A percentile compares a stretch with the other conserved stretches of the same genome.
phyloP scores from a whole-genome alignment of 2,113 vertebrate genomes.

The Burhinus oedicnemus region DNA sequence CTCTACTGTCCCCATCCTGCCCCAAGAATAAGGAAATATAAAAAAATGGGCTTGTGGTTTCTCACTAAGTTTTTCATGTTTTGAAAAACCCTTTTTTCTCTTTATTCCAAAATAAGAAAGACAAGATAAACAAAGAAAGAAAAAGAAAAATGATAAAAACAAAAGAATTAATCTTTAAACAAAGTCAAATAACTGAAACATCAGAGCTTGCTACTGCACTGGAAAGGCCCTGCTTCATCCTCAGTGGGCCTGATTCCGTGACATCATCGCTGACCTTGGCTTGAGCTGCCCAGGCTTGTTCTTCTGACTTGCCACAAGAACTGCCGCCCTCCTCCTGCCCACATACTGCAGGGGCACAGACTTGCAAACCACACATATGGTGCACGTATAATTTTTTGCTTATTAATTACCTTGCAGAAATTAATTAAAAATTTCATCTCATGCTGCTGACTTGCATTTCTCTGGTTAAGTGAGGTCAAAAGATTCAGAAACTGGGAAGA shows the following conservation, averaged over 20 bases:
- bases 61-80: neutral
- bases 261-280: neutral
- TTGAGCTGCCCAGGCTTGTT: rapidly evolving
- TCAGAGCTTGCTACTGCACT: neutral
- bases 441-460: neutral
- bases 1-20: neutral
- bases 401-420: neutral
- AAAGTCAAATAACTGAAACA: neutral
- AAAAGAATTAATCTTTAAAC: neutral
- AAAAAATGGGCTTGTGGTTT: neutral
- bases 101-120: neutral
- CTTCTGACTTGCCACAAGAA: neutral
- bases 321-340: neutral
- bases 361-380: neutral
- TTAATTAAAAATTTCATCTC: neutral
- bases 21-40: neutral
- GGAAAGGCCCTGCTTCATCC: neutral
- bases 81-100: neutral
- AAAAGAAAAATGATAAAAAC: rapidly evolving
- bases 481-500: rapidly evolving
- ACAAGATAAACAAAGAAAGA: neutral
- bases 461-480: neutral
- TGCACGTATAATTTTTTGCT: neutral
- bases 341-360: neutral
- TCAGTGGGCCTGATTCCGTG: neutral